These are phyloP conservation scores for Zaprionus africanus DNA, from an alignment of 1,140 invertebrate species.

Conservation along the genomic window DNA sequence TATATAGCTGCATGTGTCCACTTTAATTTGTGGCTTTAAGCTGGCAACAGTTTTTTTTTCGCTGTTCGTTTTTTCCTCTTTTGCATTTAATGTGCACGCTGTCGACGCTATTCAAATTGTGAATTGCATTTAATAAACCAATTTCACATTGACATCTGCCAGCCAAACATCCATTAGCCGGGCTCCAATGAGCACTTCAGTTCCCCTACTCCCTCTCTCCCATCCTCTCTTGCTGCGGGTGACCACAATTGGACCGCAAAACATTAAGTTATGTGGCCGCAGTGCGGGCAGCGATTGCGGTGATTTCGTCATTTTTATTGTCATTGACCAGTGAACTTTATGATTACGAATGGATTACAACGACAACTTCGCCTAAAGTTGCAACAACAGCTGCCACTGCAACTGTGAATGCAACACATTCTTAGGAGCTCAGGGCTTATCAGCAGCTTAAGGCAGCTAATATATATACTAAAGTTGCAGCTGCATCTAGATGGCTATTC, in stretches of 20 bases:
- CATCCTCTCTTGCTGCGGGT: not conserved
- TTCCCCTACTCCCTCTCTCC: not conserved
- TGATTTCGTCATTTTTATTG: constrained; percentile 70
- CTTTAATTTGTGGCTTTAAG: constrained; percentile 20
- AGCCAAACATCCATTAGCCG: constrained; percentile 68
- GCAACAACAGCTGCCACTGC: not conserved
- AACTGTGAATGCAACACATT: not conserved
- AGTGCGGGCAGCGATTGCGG: constrained; percentile 62
- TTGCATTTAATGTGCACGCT: constrained; percentile 44
- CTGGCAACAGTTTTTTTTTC: constrained; percentile 27
- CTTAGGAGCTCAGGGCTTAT: constrained; percentile 4
- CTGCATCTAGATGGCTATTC: constrained; percentile 43
- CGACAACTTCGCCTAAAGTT: not conserved
- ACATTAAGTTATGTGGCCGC: constrained; percentile 75
- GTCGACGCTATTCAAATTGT: constrained; percentile 56
- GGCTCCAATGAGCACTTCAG: not conserved
- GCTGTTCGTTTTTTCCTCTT: constrained; percentile 13
- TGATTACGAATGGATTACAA: constrained; percentile 10
- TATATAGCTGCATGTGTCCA: constrained; percentile 3
- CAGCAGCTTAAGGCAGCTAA: constrained; percentile 21
- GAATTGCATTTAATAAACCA: constrained; percentile 69
- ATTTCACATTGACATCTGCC: constrained; percentile 66
- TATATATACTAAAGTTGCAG: not conserved
- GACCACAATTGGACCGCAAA: constrained; percentile 67
- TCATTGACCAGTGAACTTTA: constrained; percentile 18